Conservation (phyloP, 2,113 vertebrate species). For the Strix aluco region DNA sequence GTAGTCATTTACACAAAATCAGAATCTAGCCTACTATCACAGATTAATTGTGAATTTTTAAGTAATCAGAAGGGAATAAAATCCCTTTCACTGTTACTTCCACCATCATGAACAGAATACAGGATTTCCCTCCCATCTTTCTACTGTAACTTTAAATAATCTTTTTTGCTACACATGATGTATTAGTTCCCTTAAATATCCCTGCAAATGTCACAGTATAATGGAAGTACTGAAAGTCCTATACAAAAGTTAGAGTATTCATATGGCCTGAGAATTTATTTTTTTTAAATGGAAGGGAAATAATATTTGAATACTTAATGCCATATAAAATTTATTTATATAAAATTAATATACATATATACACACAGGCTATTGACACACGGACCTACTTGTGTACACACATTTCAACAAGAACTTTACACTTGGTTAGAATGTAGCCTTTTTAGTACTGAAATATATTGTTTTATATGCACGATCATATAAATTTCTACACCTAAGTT, state of each 20-base stretch:
- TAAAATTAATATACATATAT: background rate
- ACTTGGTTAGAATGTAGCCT: background rate
- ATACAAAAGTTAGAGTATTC: background rate
- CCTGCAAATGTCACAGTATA: slow-evolving; percentile 1
- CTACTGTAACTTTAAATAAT: background rate
- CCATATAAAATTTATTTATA: background rate
- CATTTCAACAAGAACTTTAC: background rate
- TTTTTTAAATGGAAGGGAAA: background rate
- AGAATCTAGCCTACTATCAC: background rate
- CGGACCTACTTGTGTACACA: background rate
- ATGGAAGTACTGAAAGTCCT: background rate
- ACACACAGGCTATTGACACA: background rate
- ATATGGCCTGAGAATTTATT: background rate
- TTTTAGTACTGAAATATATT: background rate
- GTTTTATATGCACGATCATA: background rate
- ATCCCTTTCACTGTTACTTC: background rate
- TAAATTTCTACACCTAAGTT: background rate
- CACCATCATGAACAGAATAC: background rate
- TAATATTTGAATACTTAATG: background rate
- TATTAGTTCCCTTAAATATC: background rate
- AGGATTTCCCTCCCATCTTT: background rate
- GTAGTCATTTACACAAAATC: background rate
- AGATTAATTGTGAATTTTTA: slow-evolving; percentile 21
- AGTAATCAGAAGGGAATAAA: background rate
- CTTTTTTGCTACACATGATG: background rate